Percentiles rank a stretch among this genome's conserved stretches.
Conservation (phyloP, 1,140 invertebrate species). For the Ceratitis capitata region DNA sequence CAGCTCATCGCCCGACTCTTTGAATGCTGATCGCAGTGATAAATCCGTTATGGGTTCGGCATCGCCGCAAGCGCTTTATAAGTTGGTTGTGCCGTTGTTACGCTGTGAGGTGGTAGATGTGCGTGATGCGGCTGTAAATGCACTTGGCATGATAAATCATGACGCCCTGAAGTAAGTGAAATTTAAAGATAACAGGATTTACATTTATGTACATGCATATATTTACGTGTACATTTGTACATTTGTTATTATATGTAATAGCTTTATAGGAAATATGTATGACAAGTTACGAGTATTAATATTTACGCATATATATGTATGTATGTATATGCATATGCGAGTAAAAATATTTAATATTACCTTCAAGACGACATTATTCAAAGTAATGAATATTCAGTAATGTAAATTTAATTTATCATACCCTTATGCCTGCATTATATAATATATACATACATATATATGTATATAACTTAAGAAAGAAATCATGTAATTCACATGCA, state of each 20-base stretch:
- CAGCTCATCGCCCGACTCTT: conserved; percentile 87
- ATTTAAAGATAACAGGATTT: neutral
- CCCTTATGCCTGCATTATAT: neutral
- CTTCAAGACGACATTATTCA: neutral
- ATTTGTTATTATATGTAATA: too few relatives aligned
- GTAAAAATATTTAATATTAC: neutral
- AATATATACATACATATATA: neutral
- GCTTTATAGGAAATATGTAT: neutral
- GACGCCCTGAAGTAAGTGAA: conserved; percentile 86
- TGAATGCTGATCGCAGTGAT: conserved; percentile 81
- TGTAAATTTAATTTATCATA: too few relatives aligned
- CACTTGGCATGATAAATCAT: conserved; percentile 92
- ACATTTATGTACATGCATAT: too few relatives aligned
- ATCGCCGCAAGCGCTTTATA: conserved; percentile 87
- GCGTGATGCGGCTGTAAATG: conserved; percentile 90
- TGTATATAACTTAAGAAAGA: too few relatives aligned
- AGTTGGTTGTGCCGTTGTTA: conserved; percentile 87
- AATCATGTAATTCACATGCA: too few relatives aligned
- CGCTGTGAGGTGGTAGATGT: conserved; percentile 93
- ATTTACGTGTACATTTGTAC: too few relatives aligned
- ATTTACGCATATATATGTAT: neutral
- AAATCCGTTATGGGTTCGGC: conserved; percentile 72
- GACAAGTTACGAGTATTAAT: neutral
- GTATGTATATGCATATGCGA: neutral
- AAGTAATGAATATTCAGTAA: neutral